Conservation (phyloP, 2,888 invertebrate genomes). For the Eupithecia subfuscata region DNA sequence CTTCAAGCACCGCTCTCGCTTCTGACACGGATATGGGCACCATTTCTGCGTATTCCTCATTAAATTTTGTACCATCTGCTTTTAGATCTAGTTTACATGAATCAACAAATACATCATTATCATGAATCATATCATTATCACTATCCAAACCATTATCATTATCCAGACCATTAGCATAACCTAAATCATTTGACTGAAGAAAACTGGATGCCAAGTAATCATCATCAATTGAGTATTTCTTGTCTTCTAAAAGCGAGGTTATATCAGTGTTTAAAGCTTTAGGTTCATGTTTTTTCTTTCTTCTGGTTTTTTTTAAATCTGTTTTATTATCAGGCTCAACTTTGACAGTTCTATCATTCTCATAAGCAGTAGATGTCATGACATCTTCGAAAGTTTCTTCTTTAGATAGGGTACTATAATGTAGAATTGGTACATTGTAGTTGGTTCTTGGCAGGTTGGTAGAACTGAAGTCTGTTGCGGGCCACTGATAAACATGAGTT, state of each 20-base stretch:
- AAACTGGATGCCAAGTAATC: constrained; percentile 13
- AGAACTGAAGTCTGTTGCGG: not conserved
- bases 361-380: constrained; percentile 26
- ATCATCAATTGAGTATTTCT: constrained; percentile 13
- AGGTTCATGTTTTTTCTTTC: constrained; percentile 12
- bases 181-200: constrained; percentile 37
- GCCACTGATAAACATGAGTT: constrained; percentile 63
- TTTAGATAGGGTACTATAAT: constrained; percentile 59
- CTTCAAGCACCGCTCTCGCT: constrained; percentile 68
- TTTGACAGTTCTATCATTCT: constrained; percentile 36
- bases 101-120: constrained; percentile 37
- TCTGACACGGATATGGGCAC: constrained; percentile 67
- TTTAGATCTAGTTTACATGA: constrained; percentile 43
- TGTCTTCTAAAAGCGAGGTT: constrained; percentile 2
- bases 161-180: constrained; percentile 34
- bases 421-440: constrained; percentile 54
- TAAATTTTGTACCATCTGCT: constrained; percentile 62
- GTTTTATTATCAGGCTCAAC: constrained; percentile 41
- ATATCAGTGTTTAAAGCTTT: constrained; percentile 14
- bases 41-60: constrained; percentile 72
- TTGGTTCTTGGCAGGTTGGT: constrained; percentile 25
- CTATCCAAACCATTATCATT: constrained; percentile 5
- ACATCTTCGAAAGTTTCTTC: constrained; percentile 52
- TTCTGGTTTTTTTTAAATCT: constrained; percentile 4
- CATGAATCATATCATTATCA: constrained; percentile 13